Evolutionary conservation across 2,113 vertebrate species (phyloP).

Genomic region (Eretmochelys imbricata): DNA sequence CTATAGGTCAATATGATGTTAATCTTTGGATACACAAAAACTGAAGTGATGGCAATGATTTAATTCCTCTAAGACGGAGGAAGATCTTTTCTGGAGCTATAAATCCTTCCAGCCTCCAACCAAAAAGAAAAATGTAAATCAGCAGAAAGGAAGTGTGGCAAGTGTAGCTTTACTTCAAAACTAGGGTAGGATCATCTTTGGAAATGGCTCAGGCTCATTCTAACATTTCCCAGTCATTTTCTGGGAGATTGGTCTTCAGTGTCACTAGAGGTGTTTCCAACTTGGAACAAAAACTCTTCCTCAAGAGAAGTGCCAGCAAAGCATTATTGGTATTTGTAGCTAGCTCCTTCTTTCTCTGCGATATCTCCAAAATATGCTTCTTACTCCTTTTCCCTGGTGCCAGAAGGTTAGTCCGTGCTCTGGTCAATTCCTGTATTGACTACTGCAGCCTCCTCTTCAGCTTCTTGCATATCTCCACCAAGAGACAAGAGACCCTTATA

Average conservation of each 20-base stretch:
- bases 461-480: not conserved
- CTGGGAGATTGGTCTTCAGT: constrained; percentile 4
- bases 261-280: constrained; percentile 32
- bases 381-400: constrained; percentile 22
- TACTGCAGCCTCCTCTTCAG: not conserved
- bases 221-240: constrained; percentile 46
- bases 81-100: constrained; percentile 63
- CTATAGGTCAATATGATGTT: constrained; percentile 47
- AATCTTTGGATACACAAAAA: constrained; percentile 68
- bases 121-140: constrained; percentile 61
- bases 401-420: not conserved
- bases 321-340: not conserved
- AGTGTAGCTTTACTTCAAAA: constrained; percentile 57
- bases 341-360: not conserved
- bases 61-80: constrained; percentile 58
- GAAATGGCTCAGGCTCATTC: constrained; percentile 47
- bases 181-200: constrained; percentile 8
- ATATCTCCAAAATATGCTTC: constrained; percentile 19
- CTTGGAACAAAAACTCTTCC: constrained; percentile 17
- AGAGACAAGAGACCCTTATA: not conserved
- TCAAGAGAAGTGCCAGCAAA: constrained; percentile 30
- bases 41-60: constrained; percentile 44
- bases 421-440: not conserved
- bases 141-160: constrained; percentile 52
- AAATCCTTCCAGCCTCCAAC: constrained; percentile 51